These are phyloP conservation scores for Andrena camellia DNA, from an alignment of 2,888 invertebrate species.

Conservation along the genomic window DNA sequence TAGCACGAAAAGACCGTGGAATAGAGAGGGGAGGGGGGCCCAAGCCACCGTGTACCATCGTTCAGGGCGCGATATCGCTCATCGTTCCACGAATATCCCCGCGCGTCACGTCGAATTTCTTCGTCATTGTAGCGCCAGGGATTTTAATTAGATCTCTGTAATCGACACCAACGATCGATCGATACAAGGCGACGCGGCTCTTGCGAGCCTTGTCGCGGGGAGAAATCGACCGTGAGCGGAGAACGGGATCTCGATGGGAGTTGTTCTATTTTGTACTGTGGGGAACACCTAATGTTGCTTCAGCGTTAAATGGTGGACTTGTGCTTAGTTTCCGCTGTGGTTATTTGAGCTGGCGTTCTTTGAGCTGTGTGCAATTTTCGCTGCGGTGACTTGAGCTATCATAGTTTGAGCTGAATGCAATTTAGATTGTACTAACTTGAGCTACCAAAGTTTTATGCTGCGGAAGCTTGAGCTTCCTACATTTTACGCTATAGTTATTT, in stretches of 20 bases:
- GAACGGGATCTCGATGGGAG: background rate
- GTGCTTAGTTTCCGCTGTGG: no score
- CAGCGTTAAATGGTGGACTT: background rate
- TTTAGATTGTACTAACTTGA: no score
- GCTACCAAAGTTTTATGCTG: background rate
- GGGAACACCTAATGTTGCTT: background rate
- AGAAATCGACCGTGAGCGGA: conserved; percentile 25
- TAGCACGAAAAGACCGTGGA: conserved; percentile 62
- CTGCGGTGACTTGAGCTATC: no score
- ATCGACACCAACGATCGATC: conserved; percentile 52
- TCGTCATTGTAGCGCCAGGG: conserved; percentile 47
- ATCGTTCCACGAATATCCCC: conserved; percentile 38
- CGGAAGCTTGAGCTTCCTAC: no score
- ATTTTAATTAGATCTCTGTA: conserved; percentile 59
- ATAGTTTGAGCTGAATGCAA: no score
- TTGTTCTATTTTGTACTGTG: background rate
- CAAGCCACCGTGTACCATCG: conserved; percentile 62
- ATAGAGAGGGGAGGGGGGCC: conserved; percentile 44
- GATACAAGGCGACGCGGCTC: background rate
- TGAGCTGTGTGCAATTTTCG: no score
- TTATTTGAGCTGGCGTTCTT: no score
- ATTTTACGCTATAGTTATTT: no score
- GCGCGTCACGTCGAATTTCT: conserved; percentile 44
- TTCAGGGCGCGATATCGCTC: conserved; percentile 52
- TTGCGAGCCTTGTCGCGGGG: conserved; percentile 13